These are phyloP conservation scores for Aphrophora alni DNA, from an alignment of 2,888 invertebrate genomes.

Conservation along the genomic window DNA sequence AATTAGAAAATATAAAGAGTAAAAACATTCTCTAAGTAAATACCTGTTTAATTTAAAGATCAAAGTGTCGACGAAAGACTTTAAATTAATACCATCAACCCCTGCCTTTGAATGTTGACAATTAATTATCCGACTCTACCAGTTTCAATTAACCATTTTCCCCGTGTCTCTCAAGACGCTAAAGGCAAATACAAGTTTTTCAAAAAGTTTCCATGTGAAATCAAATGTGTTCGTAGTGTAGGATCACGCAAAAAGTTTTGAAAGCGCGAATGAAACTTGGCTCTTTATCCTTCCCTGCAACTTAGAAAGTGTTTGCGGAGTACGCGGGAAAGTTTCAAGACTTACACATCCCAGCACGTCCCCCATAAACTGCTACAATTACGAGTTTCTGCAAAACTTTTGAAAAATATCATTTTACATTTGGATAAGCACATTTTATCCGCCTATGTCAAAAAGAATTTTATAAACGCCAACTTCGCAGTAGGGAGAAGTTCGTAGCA, in stretches of 20 bases:
- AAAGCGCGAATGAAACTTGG: neutral
- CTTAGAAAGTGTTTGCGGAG: neutral
- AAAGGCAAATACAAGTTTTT: neutral
- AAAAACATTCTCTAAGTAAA: neutral
- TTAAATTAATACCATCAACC: neutral
- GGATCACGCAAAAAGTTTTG: neutral
- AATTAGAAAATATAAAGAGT: neutral
- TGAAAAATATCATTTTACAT: neutral
- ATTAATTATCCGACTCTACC: neutral
- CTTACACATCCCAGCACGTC: neutral
- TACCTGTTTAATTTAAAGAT: neutral
- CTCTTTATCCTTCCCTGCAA: neutral
- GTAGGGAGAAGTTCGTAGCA: neutral
- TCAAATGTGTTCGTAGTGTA: neutral
- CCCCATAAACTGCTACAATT: neutral
- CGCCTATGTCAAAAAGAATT: neutral
- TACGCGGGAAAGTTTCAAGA: neutral
- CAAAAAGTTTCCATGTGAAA: conserved; percentile 2
- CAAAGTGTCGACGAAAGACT: neutral
- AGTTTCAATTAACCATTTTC: neutral
- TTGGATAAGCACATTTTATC: neutral
- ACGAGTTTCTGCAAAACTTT: neutral
- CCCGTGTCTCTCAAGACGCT: neutral
- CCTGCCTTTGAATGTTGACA: neutral
- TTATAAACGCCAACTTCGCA: neutral